A percentile compares a stretch with the other conserved stretches of the same genome.
Evolutionary conservation across 2,113 vertebrate species (phyloP).

Genomic region (Lagopus muta): DNA sequence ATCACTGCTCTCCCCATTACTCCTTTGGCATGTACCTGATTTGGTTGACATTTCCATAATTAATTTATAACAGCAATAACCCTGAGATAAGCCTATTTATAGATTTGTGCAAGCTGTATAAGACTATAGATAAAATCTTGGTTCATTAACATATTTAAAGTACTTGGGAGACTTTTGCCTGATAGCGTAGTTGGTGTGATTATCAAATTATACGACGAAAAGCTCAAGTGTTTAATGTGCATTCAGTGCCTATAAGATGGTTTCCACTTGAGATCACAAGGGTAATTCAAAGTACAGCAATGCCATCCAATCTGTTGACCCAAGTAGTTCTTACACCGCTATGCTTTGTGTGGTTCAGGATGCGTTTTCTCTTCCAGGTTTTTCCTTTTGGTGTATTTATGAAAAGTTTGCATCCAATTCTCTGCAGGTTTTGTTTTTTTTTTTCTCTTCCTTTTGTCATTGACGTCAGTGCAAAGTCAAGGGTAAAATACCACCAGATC

Average conservation of each 20-base stretch:
- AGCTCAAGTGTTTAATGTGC: constrained; percentile 39
- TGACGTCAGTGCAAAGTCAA: constrained; percentile 58
- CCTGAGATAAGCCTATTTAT: constrained; percentile 80
- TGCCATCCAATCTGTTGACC: constrained; percentile 48
- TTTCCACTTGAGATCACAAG: constrained; percentile 60
- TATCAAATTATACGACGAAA: constrained; percentile 52
- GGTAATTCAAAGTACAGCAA: constrained; percentile 31
- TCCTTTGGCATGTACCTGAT: constrained; percentile 81
- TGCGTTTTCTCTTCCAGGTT: neutral
- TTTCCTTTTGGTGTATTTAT: constrained; percentile 10
- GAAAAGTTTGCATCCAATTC: constrained; percentile 7
- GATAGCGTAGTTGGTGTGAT: constrained; percentile 61
- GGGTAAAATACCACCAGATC: constrained; percentile 44
- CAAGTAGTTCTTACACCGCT: neutral
- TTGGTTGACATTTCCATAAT: constrained; percentile 83
- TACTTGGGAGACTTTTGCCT: constrained; percentile 73
- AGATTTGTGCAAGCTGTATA: constrained; percentile 75
- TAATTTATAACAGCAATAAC: constrained; percentile 81
- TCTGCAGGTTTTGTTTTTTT: constrained; percentile 33
- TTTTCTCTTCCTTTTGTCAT: constrained; percentile 32
- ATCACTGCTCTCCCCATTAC: constrained; percentile 79
- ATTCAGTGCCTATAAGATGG: constrained; percentile 22
- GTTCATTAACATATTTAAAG: constrained; percentile 76
- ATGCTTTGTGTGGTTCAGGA: neutral
- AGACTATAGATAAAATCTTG: constrained; percentile 79